Percentiles rank a stretch among this genome's conserved stretches.
These are phyloP conservation scores for Linurgus olivaceus DNA, from an alignment of 2,797 vertebrate genomes.

Conservation along the genomic window DNA sequence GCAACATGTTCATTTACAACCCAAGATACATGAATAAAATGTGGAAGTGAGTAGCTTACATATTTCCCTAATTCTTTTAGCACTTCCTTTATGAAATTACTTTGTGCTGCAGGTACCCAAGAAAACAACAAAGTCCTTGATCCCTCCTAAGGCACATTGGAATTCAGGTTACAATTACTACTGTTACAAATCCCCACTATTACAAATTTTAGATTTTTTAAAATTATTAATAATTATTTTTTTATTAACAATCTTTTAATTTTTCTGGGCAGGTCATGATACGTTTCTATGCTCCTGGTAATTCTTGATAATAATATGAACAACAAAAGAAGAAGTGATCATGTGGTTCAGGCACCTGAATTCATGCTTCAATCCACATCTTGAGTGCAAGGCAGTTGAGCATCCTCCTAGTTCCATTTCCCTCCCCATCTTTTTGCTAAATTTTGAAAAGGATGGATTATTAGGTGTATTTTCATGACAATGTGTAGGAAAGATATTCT, in stretches of 20 bases:
- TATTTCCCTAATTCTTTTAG: not conserved
- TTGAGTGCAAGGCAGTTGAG: not conserved
- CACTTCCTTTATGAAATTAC: not conserved
- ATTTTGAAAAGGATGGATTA: not conserved
- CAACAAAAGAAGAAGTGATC: not conserved
- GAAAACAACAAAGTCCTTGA: not conserved
- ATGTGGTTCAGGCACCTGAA: not conserved
- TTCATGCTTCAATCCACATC: not conserved
- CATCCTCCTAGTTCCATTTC: not conserved
- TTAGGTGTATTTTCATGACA: not conserved
- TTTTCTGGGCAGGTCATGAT: not conserved
- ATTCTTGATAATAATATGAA: not conserved
- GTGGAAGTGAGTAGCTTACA: not conserved
- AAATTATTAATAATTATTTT: not conserved
- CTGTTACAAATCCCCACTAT: not conserved
- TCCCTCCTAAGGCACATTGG: not conserved
- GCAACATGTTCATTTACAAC: not conserved
- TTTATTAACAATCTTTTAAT: not conserved
- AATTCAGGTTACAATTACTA: not conserved
- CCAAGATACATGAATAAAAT: not conserved
- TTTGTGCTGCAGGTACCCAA: not conserved
- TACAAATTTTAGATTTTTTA: not conserved
- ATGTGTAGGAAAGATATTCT: too few relatives aligned
- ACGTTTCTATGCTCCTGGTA: rapidly evolving
- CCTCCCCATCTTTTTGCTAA: not conserved